phyloP scores from a whole-genome alignment of 2,797 vertebrate genomes.

The Darevskia mixta region DNA sequence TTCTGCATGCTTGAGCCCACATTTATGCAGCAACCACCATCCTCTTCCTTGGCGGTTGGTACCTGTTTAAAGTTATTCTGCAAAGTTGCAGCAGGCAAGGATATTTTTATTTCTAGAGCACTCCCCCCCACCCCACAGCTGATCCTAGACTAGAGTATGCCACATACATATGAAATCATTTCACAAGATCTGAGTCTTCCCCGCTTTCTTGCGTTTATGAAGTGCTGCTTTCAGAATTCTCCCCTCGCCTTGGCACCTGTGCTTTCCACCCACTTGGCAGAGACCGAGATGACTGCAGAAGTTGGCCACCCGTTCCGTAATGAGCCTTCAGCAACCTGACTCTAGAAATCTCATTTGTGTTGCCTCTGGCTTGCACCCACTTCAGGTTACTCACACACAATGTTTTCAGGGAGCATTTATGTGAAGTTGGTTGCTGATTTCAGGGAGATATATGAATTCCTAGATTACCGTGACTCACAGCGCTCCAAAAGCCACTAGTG shows the following conservation, averaged over 20 bases:
- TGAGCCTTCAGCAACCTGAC: background rate
- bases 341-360: background rate
- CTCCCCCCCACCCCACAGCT: constrained; percentile 15
- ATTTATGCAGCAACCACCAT: background rate
- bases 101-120: constrained; percentile 33
- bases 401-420: background rate
- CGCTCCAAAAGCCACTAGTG: background rate
- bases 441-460: background rate
- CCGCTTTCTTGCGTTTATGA: background rate
- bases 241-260: background rate
- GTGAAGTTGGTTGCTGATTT: background rate
- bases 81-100: constrained; percentile 26
- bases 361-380: background rate
- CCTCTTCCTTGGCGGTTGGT: background rate
- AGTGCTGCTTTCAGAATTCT: background rate
- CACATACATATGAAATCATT: background rate
- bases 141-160: constrained; percentile 9
- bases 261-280: background rate
- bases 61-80: constrained; percentile 18
- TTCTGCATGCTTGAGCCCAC: background rate
- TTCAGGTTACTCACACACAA: background rate
- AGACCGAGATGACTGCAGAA: background rate
- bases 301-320: background rate
- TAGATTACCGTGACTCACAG: background rate
- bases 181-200: background rate